Base-by-base conservation (phyloP, 2,888 invertebrate species). In the Clanis bilineata region DNA sequence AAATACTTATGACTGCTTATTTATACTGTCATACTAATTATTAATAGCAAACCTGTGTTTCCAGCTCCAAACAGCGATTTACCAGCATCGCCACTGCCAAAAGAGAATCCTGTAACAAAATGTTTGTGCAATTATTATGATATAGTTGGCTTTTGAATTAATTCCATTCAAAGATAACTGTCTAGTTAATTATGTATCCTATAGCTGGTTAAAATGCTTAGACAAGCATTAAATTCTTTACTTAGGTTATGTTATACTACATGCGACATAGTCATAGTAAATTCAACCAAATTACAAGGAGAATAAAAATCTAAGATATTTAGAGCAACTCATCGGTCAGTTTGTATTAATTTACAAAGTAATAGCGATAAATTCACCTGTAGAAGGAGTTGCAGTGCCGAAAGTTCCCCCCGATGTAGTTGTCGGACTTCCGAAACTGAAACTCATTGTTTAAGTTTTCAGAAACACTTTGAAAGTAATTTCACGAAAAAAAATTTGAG, bases 41-140 rank as follows among this genome's bases (percentile, higher is more conserved):
- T 28, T 47, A 54, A 54, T 3, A 28, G n/a, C 55, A 28, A 44
- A 83, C 85, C 83, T 70, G 85, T 66, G 61, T 65, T 74, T 47
- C 73, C 63, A 9, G 75, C 61, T 56, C 83, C 83, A 72, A 85
- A 82, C 51, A 86, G 59, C 3, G 85, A 65, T 72, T 93, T 92
- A 32, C 77, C 69, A 7, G 85, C 71, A 74, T 93, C 93, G n/a
- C 92, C 92, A 62, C 88, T 77, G 0, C 88, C 90, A 69, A 86
- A 86, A 25, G 85, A 41, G 65, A 86, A 83, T 0, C 88, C 89
- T 86, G 73, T 36, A 80, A 77, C 45, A 51, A 12, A 25, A 45
- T 51, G 54, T 38, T 7, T 36, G 23, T 32, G 1, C 7, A 43
- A 22, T 21, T 43, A 6, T 39, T 2, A 6, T 39, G n/a, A 2